Conservation (phyloP, 2,113 vertebrate species). For the Pelecanus crispus region DNA sequence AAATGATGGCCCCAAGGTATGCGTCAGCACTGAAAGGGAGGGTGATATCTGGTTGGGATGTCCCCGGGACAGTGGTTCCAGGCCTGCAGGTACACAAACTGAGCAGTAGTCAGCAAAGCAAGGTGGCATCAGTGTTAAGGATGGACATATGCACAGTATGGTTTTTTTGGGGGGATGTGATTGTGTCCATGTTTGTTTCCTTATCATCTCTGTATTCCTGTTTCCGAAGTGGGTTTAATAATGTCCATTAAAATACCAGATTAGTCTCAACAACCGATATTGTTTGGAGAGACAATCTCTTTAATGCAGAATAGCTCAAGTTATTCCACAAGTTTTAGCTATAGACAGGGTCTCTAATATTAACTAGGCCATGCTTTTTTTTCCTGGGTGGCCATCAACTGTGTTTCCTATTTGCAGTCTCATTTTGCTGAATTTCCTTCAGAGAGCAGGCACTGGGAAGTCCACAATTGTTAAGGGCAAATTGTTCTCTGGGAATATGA, state of each 20-base stretch:
- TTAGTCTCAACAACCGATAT: not conserved
- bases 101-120: not conserved
- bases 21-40: not conserved
- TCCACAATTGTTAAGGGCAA: not conserved
- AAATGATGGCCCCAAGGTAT: not conserved
- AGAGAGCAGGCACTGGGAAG: not conserved
- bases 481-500: not conserved
- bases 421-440: not conserved
- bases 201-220: not conserved
- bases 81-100: not conserved
- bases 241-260: not conserved
- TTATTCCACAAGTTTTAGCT: not conserved
- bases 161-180: not conserved
- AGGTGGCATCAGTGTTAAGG: not conserved
- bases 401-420: not conserved
- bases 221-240: not conserved
- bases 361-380: not conserved
- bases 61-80: not conserved
- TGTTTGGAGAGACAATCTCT: not conserved
- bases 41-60: not conserved
- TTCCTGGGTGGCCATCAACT: not conserved
- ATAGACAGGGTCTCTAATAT: not conserved
- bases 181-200: not conserved
- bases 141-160: not conserved
- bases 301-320: not conserved